Conservation (phyloP, 2,888 invertebrate genomes). For the Oithona nana region DNA sequence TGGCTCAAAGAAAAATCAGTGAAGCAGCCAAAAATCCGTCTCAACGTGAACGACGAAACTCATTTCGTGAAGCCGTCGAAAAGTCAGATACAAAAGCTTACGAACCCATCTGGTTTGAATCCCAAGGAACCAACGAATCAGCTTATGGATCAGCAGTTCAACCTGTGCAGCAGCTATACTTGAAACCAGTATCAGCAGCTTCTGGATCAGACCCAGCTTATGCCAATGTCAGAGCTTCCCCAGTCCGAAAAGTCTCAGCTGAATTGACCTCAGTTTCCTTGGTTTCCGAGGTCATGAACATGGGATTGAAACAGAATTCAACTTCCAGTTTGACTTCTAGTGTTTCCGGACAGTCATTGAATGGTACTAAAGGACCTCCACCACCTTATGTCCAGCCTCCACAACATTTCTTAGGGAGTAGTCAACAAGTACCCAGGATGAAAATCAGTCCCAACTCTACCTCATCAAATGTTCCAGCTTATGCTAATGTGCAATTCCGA, state of each 20-base stretch:
- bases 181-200: background rate
- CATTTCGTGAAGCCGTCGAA: conserved; percentile 18
- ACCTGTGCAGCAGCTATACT: background rate
- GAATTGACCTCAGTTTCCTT: background rate
- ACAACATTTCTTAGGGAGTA: too few species aligned
- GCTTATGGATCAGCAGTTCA: background rate
- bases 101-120: background rate
- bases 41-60: conserved; percentile 14
- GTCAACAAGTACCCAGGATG: too few species aligned
- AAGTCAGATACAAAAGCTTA: background rate
- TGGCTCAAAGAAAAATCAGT: background rate
- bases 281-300: background rate
- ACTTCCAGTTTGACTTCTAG: background rate
- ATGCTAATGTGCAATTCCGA: background rate
- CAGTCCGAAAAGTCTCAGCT: background rate
- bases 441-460: background rate
- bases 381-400: background rate
- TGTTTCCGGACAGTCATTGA: too few species aligned
- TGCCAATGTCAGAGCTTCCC: background rate
- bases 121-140: background rate
- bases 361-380: background rate
- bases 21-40: background rate
- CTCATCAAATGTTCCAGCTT: too few species aligned
- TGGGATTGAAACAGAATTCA: background rate
- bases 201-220: background rate